A percentile compares a stretch with the other conserved stretches of the same genome.
phyloP scores from a whole-genome alignment of 2,797 vertebrate genomes.

The Helicolenus hilgendorfi region DNA sequence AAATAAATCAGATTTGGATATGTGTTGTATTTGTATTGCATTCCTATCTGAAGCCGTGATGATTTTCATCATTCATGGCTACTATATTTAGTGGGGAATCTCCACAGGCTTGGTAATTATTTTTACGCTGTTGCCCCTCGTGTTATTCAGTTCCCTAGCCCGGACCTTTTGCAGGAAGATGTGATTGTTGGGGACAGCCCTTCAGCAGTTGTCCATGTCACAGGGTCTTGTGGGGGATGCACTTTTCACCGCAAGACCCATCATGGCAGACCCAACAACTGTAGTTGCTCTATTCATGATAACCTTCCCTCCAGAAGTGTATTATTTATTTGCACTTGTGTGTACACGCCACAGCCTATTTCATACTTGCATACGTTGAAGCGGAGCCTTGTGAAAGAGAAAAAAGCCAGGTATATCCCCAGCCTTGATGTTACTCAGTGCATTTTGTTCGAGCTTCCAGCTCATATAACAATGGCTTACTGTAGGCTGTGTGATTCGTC shows the following conservation, averaged over 20 bases:
- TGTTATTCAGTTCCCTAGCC: conserved; percentile 69
- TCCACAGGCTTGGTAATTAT: conserved; percentile 74
- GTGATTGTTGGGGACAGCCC: conserved; percentile 84
- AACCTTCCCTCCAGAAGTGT: conserved; percentile 42
- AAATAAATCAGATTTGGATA: not conserved
- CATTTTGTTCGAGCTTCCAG: conserved; percentile 26
- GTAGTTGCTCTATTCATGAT: conserved; percentile 39
- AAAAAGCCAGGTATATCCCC: not conserved
- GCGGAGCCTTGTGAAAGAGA: conserved; percentile 3
- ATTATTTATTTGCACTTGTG: conserved; percentile 52
- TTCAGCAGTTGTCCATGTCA: conserved; percentile 87
- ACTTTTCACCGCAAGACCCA: conserved; percentile 63
- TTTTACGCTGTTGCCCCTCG: conserved; percentile 82
- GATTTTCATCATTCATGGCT: conserved; percentile 36
- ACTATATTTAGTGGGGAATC: conserved; percentile 41
- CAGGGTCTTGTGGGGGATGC: conserved; percentile 66
- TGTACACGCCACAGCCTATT: not conserved
- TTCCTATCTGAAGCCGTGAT: conserved; percentile 22
- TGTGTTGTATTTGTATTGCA: not conserved
- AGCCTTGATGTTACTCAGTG: conserved; percentile 32
- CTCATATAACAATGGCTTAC: conserved; percentile 14
- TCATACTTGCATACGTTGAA: conserved; percentile 19
- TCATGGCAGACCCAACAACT: conserved; percentile 50
- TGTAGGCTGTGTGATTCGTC: not conserved
- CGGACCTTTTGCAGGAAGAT: conserved; percentile 64